Conservation (phyloP, 2,797 vertebrate genomes). For the Sebastes baramenuke region DNA sequence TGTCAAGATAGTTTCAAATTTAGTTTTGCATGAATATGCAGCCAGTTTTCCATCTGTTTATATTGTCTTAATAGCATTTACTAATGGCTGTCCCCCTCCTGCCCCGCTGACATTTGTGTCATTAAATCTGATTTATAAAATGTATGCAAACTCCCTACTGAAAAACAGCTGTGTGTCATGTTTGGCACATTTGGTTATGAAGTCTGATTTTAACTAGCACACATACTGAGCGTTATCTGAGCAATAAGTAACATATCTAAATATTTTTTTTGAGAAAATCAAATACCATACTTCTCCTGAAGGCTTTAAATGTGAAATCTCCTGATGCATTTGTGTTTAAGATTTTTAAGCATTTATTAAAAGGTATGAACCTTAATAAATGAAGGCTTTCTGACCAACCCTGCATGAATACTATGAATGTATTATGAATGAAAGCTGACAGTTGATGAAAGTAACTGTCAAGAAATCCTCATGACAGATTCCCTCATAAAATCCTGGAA, state of each 20-base stretch:
- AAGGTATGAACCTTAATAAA: not conserved
- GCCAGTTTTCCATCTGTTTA: conserved; percentile 29
- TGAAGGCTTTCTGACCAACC: not conserved
- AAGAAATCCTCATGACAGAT: not conserved
- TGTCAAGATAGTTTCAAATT: not conserved
- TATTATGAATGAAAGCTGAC: not conserved
- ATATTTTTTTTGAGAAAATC: not conserved
- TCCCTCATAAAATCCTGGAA: not conserved
- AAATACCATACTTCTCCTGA: not conserved
- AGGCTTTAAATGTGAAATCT: conserved; percentile 9
- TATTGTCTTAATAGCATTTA: conserved; percentile 28
- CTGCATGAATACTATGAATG: not conserved
- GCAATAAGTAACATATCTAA: not conserved
- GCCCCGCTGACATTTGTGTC: conserved; percentile 28
- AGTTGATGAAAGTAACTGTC: conserved; percentile 1
- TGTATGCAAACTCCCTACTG: conserved; percentile 5
- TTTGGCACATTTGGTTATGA: not conserved
- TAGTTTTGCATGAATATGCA: conserved; percentile 2
- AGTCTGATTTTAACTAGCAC: not conserved
- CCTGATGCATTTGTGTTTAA: not conserved
- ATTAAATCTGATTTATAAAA: conserved; percentile 29
- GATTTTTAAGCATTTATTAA: not conserved
- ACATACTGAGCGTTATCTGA: not conserved
- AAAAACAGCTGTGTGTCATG: conserved; percentile 28
- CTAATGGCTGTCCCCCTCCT: conserved; percentile 29